Evolutionary conservation across 2,113 vertebrate species (phyloP).

Genomic region (Myrmophylax atrothorax): DNA sequence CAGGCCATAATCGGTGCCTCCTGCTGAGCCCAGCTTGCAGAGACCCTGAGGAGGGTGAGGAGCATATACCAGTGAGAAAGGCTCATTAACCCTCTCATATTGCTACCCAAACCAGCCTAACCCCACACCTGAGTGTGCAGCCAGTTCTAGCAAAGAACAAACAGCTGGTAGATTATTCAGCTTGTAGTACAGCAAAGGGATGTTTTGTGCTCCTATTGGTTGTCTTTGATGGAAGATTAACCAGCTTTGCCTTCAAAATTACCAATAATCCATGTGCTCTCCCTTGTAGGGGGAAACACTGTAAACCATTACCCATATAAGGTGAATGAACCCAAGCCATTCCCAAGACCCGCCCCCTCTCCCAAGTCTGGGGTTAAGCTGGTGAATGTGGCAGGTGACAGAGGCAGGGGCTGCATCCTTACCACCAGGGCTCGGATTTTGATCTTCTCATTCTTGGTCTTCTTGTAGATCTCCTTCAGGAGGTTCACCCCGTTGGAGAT

Average conservation of each 20-base stretch:
- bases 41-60: conserved; percentile 81
- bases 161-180: background rate
- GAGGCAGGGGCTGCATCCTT: conserved; percentile 48
- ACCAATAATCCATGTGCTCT: background rate
- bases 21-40: conserved; percentile 96
- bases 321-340: background rate
- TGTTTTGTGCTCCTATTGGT: background rate
- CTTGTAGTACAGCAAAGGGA: background rate
- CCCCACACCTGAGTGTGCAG: background rate
- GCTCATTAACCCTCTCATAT: background rate
- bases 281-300: background rate
- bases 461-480: conserved; percentile 97
- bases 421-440: conserved; percentile 97
- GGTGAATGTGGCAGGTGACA: fast-evolving
- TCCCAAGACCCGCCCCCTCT: background rate
- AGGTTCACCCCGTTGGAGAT: conserved; percentile 91
- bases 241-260: background rate
- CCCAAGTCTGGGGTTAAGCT: background rate
- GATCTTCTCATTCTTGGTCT: conserved; percentile 95
- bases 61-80: background rate
- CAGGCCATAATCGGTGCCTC: conserved; percentile 93
- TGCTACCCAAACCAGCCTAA: background rate
- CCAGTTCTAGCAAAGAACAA: background rate
- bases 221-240: background rate
- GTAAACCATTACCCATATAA: background rate